Evolutionary conservation across 2,113 vertebrate genomes (phyloP).

Genomic region (Potamarius usumacintae): DNA sequence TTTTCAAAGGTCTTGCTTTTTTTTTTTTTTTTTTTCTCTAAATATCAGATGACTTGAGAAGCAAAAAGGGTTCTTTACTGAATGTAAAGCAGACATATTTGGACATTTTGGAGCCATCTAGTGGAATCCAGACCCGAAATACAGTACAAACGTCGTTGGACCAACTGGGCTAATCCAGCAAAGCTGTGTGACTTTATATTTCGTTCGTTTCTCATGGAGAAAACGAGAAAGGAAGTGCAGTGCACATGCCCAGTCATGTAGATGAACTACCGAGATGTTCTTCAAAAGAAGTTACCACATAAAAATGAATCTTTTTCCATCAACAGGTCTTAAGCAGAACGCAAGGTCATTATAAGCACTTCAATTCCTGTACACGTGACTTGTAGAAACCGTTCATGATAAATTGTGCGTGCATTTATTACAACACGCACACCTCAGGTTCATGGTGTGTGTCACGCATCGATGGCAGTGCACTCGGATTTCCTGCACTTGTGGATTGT

Average conservation of each 20-base stretch:
- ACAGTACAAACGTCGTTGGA: not conserved
- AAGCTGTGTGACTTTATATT: not conserved
- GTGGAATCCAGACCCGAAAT: constrained; percentile 58
- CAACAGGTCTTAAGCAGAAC: not conserved
- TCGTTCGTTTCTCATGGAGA: not conserved
- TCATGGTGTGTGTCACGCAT: constrained; percentile 24
- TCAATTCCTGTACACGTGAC: not conserved
- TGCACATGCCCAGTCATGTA: not conserved
- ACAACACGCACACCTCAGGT: not conserved
- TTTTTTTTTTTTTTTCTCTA: not conserved
- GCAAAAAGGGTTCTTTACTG: not conserved
- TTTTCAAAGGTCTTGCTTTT: not conserved
- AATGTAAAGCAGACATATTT: constrained; percentile 13
- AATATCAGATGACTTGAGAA: not conserved
- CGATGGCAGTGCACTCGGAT: not conserved
- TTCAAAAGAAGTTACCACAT: not conserved
- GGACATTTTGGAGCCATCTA: constrained; percentile 71
- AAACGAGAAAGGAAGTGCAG: not conserved
- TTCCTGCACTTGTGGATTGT: constrained; percentile 55
- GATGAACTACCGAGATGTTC: not conserved
- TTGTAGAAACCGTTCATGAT: not conserved
- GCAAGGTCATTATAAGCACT: not conserved
- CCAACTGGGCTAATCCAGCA: not conserved
- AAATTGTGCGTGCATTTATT: not conserved
- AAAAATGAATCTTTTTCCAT: not conserved